Evolutionary conservation across 2,797 vertebrate genomes (phyloP).

Genomic region (Morelia viridis): DNA sequence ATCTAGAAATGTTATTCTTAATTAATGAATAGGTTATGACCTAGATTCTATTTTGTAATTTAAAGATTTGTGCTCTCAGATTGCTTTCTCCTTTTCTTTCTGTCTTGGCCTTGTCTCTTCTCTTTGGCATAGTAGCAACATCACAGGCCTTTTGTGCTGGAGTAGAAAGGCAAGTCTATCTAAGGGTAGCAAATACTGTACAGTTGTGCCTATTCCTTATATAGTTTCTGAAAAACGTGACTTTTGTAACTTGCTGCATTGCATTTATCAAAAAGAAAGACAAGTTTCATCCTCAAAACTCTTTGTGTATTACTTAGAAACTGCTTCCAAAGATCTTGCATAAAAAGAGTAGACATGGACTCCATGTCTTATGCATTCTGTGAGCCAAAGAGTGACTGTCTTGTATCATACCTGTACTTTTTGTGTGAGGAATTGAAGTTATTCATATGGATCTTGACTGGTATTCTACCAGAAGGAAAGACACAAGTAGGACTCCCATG

Average conservation of each 20-base stretch:
- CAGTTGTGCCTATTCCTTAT: neutral
- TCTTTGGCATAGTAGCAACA: neutral
- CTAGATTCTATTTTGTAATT: neutral
- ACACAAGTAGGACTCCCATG: neutral
- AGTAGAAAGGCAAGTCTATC: neutral
- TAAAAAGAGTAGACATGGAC: neutral
- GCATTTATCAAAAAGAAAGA: neutral
- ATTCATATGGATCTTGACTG: neutral
- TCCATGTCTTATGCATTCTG: neutral
- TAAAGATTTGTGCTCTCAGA: too few relatives aligned
- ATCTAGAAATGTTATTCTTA: neutral
- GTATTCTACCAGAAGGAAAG: neutral
- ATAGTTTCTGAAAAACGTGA: neutral
- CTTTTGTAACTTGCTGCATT: neutral
- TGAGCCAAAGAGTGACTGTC: too few relatives aligned
- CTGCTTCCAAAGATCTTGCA: neutral
- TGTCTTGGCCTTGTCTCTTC: constrained; percentile 26
- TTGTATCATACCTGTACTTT: neutral
- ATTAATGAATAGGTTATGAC: neutral
- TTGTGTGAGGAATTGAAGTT: too few relatives aligned
- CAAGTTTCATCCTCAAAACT: neutral
- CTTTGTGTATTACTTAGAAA: neutral
- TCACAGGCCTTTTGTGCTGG: too few relatives aligned
- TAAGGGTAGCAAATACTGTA: neutral
- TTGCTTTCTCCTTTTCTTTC: neutral